Base-by-base conservation (phyloP, 1,140 invertebrate genomes). In the Lerema accius region DNA sequence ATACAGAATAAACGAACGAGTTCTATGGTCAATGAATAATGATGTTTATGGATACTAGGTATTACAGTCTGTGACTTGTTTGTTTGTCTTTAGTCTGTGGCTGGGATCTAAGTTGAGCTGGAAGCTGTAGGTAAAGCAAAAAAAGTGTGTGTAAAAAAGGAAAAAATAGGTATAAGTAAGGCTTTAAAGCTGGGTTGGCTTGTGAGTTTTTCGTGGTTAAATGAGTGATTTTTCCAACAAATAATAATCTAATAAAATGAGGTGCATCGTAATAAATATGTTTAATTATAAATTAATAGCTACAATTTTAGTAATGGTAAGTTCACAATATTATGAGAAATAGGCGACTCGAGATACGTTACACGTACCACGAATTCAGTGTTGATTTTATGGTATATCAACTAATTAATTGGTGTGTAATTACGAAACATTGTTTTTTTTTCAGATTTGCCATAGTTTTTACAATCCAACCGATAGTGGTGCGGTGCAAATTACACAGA, bases 401-500 rank as follows among this genome's bases (percentile, higher is more conserved):
- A 63, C 48, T 69, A 80, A 80, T 71, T 83, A 80, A 82, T 83
- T 73, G 70, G 16, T 71, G 63, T 70, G 64, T 65, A 68, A 76
- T 76, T 58, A 37, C 48, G 56, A 35, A 51, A 59, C 51, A 69
- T 66, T 83, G 81, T 88, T 89, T 78, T 83, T 75, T 94, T 94
- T 80, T n/a, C 84, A 95, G 94, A 82, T 94, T 69, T 92, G 91
- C 76, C 91, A 93, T 79, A 83, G 93, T 78, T 93, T 94, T 88
- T 94, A 94, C 75, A 94, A 93, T 84, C 93, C 93, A 60, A 94
- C 92, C 60, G 92, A 94, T 91, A 94, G 94, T 81, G 96, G 95
- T 61, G 96, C 96, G 50, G 93, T 96, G 42, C 91, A 95, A 78
- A 92, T 97, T 72, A 96, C 94, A 59, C 91, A 94, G 87, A 92